Percentiles rank a stretch among this genome's conserved stretches.
phyloP scores from a whole-genome alignment of 1,140 invertebrate species.

The Pseudomyrmex pallidus region DNA sequence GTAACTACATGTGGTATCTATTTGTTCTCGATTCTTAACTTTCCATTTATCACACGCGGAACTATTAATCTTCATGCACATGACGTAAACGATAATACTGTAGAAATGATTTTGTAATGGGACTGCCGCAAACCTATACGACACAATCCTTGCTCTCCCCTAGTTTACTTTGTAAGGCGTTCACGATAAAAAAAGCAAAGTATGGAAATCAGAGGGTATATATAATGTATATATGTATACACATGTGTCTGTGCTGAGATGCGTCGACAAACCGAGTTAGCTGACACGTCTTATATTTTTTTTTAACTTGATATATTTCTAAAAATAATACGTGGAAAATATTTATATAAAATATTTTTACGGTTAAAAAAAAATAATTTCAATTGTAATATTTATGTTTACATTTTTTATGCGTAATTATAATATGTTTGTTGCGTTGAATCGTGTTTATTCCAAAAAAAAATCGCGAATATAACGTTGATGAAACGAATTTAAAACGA shows the following conservation, averaged over 20 bases:
- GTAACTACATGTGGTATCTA: slow-evolving; percentile 16
- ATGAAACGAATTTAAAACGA: background rate
- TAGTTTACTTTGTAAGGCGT: slow-evolving; percentile 17
- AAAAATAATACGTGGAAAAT: too few relatives aligned
- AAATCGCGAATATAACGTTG: too few relatives aligned
- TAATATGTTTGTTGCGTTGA: background rate
- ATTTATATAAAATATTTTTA: too few relatives aligned
- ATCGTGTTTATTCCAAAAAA: background rate
- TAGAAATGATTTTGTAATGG: slow-evolving; percentile 46
- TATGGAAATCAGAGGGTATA: slow-evolving; percentile 4
- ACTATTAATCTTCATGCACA: slow-evolving; percentile 48
- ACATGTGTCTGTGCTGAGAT: background rate
- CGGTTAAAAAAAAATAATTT: background rate
- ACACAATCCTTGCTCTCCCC: background rate
- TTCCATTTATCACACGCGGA: slow-evolving; percentile 12
- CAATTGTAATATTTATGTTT: background rate
- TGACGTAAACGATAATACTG: slow-evolving; percentile 44
- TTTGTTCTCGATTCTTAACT: slow-evolving; percentile 53
- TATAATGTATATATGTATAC: background rate
- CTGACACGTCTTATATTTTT: background rate
- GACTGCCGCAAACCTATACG: slow-evolving; percentile 16
- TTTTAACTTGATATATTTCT: too few relatives aligned
- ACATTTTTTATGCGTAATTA: background rate
- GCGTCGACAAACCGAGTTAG: background rate
- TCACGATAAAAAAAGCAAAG: slow-evolving; percentile 22